Base-by-base conservation (phyloP, 2,888 invertebrate species). In the Heteromyza rotundicornis region DNA sequence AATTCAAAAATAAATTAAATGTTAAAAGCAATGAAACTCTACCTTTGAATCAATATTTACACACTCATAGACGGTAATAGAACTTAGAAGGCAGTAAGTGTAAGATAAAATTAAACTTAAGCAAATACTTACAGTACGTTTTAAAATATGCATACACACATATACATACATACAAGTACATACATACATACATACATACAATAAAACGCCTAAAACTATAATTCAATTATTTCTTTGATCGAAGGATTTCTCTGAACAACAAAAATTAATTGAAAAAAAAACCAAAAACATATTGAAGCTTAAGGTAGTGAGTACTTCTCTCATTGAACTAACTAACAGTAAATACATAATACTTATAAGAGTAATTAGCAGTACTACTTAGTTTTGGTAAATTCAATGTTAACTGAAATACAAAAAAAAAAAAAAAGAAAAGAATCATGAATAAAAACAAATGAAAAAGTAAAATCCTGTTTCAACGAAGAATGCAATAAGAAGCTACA, bases 41-140 rank as follows among this genome's bases (percentile, higher is more conserved):
- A 47, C 47, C 47, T 47, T n/a, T 47, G 19, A 19, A 47, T 55
- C 60, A 60, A 55, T 55, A 60, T 63, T 60, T 58, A 60, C 51
- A 60, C 50, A 24, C 53, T 40, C 35, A 27, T 63, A 57, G 23
- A 19, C 35, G 24, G 24, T 27, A 32, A 35, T 55, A 51, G 40
- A 44, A 20, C 27, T 55, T 57, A 59, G 27, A 51, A 52, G 23
- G 19, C 22, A 32, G 27, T 24, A 47, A 52, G n/a, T 27, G 17
- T 16, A 27, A 51, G 24, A 54, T 36, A 17, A 58, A 47, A 16
- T 23, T n/a, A n/a, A n/a, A n/a, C n/a, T n/a, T n/a, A n/a, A n/a
- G n/a, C n/a, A n/a, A n/a, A n/a, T n/a, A n/a, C n/a, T n/a, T n/a
- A n/a, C n/a, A n/a, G n/a, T n/a, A n/a, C n/a, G n/a, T n/a, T n/a